Conservation (phyloP, 2,888 invertebrate genomes). For the Drepanosiphum platanoidis region DNA sequence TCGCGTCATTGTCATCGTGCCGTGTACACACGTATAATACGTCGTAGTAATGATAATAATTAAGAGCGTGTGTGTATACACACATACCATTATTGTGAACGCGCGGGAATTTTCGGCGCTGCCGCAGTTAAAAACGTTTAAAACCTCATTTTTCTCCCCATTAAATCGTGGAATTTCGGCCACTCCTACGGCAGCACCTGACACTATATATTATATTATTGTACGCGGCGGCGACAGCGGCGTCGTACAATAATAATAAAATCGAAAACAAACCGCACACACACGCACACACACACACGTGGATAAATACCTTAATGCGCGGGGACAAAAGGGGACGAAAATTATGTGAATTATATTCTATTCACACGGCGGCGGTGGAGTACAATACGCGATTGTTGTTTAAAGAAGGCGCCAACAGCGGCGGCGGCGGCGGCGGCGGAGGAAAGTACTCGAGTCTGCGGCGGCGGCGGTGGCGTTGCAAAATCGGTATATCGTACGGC, state of each 20-base stretch:
- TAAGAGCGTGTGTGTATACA: not conserved
- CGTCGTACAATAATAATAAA: constrained; percentile 23
- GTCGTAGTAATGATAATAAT: not conserved
- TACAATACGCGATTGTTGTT: constrained; percentile 55
- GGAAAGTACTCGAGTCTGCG: constrained; percentile 14
- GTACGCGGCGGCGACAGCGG: constrained; percentile 10
- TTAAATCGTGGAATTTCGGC: constrained; percentile 24
- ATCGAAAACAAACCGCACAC: constrained; percentile 45
- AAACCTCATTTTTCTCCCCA: not conserved
- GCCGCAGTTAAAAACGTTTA: not conserved
- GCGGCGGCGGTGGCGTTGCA: constrained; percentile 32
- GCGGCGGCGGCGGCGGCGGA: constrained; percentile 4
- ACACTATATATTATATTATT: not conserved
- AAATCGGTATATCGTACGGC: constrained; percentile 15
- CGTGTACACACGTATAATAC: too few species aligned
- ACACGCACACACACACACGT: not conserved
- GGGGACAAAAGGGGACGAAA: constrained; percentile 51
- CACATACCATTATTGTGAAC: not conserved
- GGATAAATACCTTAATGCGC: constrained; percentile 15
- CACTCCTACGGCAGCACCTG: constrained; percentile 42
- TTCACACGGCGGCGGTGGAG: constrained; percentile 10
- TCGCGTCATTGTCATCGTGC: not conserved
- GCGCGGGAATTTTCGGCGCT: constrained; percentile 1
- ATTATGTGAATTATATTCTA: constrained; percentile 38
- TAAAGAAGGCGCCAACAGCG: constrained; percentile 52